These are phyloP conservation scores for Bombus sibiricus DNA, from an alignment of 1,140 invertebrate species.

Conservation along the genomic window DNA sequence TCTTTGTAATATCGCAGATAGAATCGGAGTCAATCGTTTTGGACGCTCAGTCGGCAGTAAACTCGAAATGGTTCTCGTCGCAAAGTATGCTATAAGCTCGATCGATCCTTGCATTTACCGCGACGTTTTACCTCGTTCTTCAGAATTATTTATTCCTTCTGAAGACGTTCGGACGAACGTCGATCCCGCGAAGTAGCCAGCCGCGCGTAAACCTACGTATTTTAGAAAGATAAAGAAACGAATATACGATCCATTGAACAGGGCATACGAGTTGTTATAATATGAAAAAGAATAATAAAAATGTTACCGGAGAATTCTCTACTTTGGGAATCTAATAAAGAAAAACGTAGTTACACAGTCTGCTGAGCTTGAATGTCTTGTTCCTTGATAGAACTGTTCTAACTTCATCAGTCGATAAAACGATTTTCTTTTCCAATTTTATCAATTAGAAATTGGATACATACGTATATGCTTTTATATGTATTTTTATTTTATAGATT, in stretches of 20 bases:
- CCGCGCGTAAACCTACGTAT: constrained; percentile 1
- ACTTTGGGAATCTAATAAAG: background rate
- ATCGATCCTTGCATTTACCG: constrained; percentile 39
- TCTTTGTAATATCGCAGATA: constrained; percentile 53
- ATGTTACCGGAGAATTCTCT: background rate
- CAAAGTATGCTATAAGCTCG: constrained; percentile 52
- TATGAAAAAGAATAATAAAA: background rate
- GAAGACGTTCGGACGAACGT: background rate
- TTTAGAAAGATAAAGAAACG: background rate
- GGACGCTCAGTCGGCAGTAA: constrained; percentile 41
- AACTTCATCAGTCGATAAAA: background rate
- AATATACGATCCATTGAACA: background rate
- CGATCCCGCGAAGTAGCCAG: constrained; percentile 3
- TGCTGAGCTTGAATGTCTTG: background rate
- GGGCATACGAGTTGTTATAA: background rate
- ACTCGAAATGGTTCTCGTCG: constrained; percentile 45
- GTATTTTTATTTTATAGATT: too few species aligned
- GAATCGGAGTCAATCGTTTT: constrained; percentile 34
- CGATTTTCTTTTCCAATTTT: background rate
- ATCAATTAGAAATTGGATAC: too few species aligned
- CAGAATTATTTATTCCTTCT: constrained; percentile 43
- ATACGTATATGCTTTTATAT: too few species aligned
- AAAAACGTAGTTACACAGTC: background rate
- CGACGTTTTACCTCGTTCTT: background rate
- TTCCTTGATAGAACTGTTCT: background rate